Evolutionary conservation across 2,888 invertebrate genomes (phyloP).

Genomic region (Digitonthophagus gazella): DNA sequence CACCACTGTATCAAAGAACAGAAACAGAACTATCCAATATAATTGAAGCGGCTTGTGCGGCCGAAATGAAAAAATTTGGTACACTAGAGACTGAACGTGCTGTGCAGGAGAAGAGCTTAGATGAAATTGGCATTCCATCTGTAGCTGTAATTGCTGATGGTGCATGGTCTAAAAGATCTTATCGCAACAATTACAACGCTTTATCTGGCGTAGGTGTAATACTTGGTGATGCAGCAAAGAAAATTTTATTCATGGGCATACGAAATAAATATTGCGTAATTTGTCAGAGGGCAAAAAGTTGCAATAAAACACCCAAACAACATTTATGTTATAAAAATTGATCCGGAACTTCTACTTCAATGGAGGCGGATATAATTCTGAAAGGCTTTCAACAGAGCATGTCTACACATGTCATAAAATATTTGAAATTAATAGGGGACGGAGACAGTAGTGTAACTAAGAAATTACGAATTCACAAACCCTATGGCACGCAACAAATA

Average conservation of each 20-base stretch:
- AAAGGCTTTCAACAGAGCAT: slow-evolving; percentile 29
- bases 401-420: slow-evolving; percentile 27
- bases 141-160: slow-evolving; percentile 13
- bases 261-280: slow-evolving; percentile 27
- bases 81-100: slow-evolving; percentile 10
- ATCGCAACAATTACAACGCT: slow-evolving; percentile 16
- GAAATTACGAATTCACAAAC: slow-evolving; percentile 19
- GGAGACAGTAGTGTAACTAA: slow-evolving; percentile 26
- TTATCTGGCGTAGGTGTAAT: slow-evolving; percentile 33
- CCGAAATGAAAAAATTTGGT: slow-evolving; percentile 3
- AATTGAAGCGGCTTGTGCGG: background rate
- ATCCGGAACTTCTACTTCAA: slow-evolving; percentile 17
- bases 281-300: slow-evolving; percentile 18
- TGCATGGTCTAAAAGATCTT: slow-evolving; percentile 17
- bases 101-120: background rate
- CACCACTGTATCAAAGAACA: background rate
- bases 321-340: slow-evolving; percentile 28
- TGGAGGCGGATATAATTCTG: slow-evolving; percentile 26
- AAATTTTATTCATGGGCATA: slow-evolving; percentile 25
- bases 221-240: slow-evolving; percentile 20
- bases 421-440: slow-evolving; percentile 21
- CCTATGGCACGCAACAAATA: slow-evolving; percentile 19
- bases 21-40: background rate
- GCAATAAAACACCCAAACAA: background rate
- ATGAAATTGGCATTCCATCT: slow-evolving; percentile 13